Conservation (phyloP, 2,113 vertebrate genomes). For the Catharus minimus region DNA sequence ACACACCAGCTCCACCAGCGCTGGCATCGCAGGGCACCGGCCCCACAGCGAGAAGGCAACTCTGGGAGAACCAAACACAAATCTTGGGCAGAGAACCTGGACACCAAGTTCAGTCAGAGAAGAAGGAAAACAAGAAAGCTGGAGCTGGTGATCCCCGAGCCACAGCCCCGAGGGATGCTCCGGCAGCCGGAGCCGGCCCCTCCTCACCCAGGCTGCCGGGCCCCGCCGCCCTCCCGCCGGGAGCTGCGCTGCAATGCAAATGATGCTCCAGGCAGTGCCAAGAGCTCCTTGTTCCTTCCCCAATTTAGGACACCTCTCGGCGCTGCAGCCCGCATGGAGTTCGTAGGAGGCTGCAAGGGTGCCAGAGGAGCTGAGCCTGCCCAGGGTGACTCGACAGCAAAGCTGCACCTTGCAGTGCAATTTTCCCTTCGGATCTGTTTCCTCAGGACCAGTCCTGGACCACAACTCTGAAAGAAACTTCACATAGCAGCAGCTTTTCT, state of each 20-base stretch:
- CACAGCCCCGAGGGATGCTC: not conserved
- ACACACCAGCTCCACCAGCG: not conserved
- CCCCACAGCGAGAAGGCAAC: accelerated
- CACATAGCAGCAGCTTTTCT: accelerated
- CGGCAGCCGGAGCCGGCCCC: not conserved
- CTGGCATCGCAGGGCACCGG: accelerated
- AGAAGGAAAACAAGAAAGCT: not conserved
- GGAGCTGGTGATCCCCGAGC: not conserved
- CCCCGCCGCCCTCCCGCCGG: not conserved
- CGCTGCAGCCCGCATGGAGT: not conserved
- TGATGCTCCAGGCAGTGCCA: constrained; percentile 5
- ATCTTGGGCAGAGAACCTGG: not conserved
- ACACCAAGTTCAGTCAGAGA: not conserved
- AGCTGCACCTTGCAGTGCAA: not conserved
- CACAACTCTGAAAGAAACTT: not conserved
- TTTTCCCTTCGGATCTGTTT: not conserved
- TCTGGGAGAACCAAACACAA: not conserved
- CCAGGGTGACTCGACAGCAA: not conserved
- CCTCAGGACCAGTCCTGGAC: not conserved
- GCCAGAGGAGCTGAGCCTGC: not conserved
- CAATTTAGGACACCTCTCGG: constrained; percentile 21
- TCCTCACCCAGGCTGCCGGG: not conserved
- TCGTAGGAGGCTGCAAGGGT: not conserved
- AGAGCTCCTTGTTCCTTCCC: constrained; percentile 39
- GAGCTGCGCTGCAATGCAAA: constrained; percentile 20